Evolutionary conservation across 2,797 vertebrate genomes (phyloP), one percentile per base, ranked within the genome.

Genomic region (Falco rusticolus): DNA sequence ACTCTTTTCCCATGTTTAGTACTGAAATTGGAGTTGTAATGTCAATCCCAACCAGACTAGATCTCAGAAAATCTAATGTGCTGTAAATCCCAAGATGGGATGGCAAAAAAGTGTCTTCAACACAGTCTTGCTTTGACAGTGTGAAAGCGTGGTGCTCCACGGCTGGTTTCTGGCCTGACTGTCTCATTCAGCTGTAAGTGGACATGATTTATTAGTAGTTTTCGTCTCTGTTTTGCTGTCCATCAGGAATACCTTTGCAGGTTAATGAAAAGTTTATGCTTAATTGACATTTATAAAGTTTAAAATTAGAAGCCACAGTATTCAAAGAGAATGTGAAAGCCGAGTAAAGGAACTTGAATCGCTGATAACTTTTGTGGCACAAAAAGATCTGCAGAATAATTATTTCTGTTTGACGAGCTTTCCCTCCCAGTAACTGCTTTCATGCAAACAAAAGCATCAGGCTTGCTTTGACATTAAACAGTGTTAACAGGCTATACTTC

Each of bases 381-480:
- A 26, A 41, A 65, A 89, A 94, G 47, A 33, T 74, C 59, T 59
- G 15, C 29, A 75, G 75, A 91, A 63, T 71, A 87, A 80, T 37
- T 82, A 69, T 61, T 82, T 79, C n/a, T 80, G 31, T 28, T 19
- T 29, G 16, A 86, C 53, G 21, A 77, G 31, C 43, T 83, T 89
- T 84, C 13, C 61, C 22, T 94, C 69, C 26, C 34, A 72, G 89
- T 75, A 76, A 50, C 12, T 87, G 45, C 21, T 57, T 69, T 87
- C 74, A 45, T 16, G 60, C 56, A 93, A 94, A 87, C 25, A 96
- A 76, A 95, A 68, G 21, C 74, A 66, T 75, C 87, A 90, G 53
- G 20, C 74, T 88, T 90, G 50, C 79, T 89, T 93, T 96, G 70
- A 96, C 90, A 94, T 97, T 80, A 95, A 74, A 66, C 33, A 64